A percentile compares a stretch with the other conserved stretches of the same genome.
These are phyloP conservation scores for Ciconia nigra DNA, from an alignment of 2,797 vertebrate genomes.

Conservation along the genomic window DNA sequence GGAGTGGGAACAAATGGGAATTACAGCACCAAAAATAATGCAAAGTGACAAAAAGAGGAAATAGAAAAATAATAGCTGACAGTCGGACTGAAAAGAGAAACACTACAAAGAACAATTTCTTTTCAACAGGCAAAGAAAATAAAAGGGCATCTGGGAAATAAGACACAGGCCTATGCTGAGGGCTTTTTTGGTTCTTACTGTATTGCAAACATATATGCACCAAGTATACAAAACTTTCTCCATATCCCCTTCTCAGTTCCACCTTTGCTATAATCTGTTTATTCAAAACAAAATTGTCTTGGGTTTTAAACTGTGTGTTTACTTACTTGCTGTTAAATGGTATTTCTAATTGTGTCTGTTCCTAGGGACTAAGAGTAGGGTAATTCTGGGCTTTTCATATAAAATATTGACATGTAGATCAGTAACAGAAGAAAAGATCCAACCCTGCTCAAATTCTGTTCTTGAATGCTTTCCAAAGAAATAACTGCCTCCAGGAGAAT, in stretches of 20 bases:
- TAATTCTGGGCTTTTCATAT: not conserved
- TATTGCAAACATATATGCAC: not conserved
- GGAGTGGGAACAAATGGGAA: conserved; percentile 92
- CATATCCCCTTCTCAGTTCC: not conserved
- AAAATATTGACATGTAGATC: not conserved
- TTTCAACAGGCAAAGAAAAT: conserved; percentile 77
- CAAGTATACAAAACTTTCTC: not conserved
- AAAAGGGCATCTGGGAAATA: conserved; percentile 49
- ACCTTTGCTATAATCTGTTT: not conserved
- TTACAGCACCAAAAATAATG: conserved; percentile 96
- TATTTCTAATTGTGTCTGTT: not conserved
- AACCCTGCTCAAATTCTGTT: not conserved
- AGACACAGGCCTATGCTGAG: not conserved
- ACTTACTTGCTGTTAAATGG: not conserved
- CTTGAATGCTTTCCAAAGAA: not conserved
- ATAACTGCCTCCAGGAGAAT: not conserved
- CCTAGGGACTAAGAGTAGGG: not conserved
- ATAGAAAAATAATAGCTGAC: conserved; percentile 93
- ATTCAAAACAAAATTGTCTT: not conserved
- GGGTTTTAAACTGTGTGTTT: not conserved
- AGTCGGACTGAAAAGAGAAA: conserved; percentile 75
- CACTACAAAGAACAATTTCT: conserved; percentile 69
- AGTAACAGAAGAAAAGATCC: not conserved
- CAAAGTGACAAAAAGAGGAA: conserved; percentile 94
- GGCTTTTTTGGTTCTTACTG: not conserved